Percentiles rank a stretch among this genome's conserved stretches.
Conservation (phyloP, 2,888 invertebrate genomes). For the Rotaria sp. region DNA sequence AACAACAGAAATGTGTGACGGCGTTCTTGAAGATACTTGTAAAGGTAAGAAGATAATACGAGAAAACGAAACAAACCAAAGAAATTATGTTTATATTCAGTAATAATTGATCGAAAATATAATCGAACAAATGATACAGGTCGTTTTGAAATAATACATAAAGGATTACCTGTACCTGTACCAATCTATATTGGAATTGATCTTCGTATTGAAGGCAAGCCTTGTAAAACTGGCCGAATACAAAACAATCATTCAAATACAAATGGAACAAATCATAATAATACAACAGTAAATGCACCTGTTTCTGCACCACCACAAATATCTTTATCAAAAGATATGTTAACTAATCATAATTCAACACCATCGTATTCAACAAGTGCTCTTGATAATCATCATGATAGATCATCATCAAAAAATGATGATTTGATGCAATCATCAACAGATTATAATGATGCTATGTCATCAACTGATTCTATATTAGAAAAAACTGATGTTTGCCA, state of each 20-base stretch:
- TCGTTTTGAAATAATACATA: slow-evolving; percentile 53
- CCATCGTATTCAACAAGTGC: background rate
- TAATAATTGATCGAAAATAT: slow-evolving; percentile 52
- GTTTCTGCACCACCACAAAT: background rate
- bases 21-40: slow-evolving; percentile 73
- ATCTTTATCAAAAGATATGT: background rate
- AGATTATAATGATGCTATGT: background rate
- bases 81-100: slow-evolving; percentile 45
- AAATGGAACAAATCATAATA: background rate
- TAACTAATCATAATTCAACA: background rate
- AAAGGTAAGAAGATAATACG: slow-evolving; percentile 63
- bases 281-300: background rate
- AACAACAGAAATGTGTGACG: slow-evolving; percentile 73
- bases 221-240: background rate
- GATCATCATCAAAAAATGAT: background rate
- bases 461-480: background rate
- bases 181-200: slow-evolving; percentile 55
- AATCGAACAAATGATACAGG: slow-evolving; percentile 54
- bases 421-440: background rate
- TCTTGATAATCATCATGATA: background rate
- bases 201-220: slow-evolving; percentile 48
- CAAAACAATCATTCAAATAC: background rate
- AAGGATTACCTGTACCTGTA: slow-evolving; percentile 50
- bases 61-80: background rate
- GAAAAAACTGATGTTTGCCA: background rate